phyloP scores from a whole-genome alignment of 2,113 vertebrate species.

The Rhinichthys klamathensis region DNA sequence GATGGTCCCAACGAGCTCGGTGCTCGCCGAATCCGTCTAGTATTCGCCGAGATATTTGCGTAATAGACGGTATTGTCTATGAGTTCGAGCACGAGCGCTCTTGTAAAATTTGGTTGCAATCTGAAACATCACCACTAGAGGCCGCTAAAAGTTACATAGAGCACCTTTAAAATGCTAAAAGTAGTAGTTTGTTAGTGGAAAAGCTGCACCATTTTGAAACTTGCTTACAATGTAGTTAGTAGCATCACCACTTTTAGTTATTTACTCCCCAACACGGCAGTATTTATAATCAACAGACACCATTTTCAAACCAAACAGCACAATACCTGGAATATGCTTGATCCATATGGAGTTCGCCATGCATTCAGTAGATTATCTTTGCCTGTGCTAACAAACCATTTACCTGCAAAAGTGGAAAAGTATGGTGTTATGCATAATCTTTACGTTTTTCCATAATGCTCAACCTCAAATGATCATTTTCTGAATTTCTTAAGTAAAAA shows the following conservation, averaged over 20 bases:
- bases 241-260: background rate
- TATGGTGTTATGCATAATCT: background rate
- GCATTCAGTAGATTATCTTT: conserved; percentile 99
- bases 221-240: background rate
- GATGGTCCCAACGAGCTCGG: no score
- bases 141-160: no score
- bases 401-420: conserved; percentile 73
- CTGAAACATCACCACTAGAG: no score
- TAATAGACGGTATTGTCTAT: no score
- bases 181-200: background rate
- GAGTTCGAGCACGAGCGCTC: no score
- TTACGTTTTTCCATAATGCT: background rate
- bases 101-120: no score
- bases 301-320: background rate
- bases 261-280: background rate
- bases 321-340: conserved; percentile 97
- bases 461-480: background rate
- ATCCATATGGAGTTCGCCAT: conserved; percentile 98
- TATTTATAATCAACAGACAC: background rate
- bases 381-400: conserved; percentile 98
- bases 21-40: no score
- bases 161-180: background rate
- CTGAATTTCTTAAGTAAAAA: background rate
- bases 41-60: no score
- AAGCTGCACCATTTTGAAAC: background rate